Percentiles rank a stretch among this genome's conserved stretches.
Conservation (phyloP, 2,888 invertebrate genomes). For the Neoscelio sp. region DNA sequence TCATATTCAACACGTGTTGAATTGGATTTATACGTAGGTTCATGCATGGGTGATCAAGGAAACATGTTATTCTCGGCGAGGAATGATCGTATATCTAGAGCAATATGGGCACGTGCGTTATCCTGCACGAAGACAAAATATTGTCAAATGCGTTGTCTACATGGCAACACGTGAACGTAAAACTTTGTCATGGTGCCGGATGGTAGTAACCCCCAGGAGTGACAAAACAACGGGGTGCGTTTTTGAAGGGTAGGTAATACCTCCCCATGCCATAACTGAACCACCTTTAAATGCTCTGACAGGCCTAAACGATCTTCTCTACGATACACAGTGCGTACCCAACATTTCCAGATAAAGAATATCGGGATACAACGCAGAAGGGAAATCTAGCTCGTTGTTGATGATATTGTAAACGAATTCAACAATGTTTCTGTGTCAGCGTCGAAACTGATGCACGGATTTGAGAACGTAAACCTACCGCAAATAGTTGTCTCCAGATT, state of each 20-base stretch:
- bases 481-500: too few species aligned
- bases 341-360: too few species aligned
- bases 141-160: slow-evolving; percentile 12
- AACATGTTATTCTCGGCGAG: slow-evolving; percentile 17
- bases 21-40: slow-evolving; percentile 43
- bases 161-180: background rate
- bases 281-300: slow-evolving; percentile 43
- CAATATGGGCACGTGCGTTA: slow-evolving; percentile 59
- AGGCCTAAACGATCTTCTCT: too few species aligned
- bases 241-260: slow-evolving; percentile 24
- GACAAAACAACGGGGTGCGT: slow-evolving; percentile 49
- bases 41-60: slow-evolving; percentile 50
- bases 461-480: too few species aligned
- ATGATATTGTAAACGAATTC: too few species aligned
- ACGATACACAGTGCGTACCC: too few species aligned
- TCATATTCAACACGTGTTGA: slow-evolving; percentile 60
- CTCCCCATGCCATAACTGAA: slow-evolving; percentile 59
- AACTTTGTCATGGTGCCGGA: slow-evolving; percentile 31
- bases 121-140: slow-evolving; percentile 57
- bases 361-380: too few species aligned
- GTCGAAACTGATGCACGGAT: too few species aligned
- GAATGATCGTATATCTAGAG: slow-evolving; percentile 38
- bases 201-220: slow-evolving; percentile 34
- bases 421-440: too few species aligned
- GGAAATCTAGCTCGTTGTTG: too few species aligned